Percentiles rank a stretch among this genome's conserved stretches.
Evolutionary conservation across 2,888 invertebrate genomes (phyloP).

Genomic region (Cheiracanthium punctorium): DNA sequence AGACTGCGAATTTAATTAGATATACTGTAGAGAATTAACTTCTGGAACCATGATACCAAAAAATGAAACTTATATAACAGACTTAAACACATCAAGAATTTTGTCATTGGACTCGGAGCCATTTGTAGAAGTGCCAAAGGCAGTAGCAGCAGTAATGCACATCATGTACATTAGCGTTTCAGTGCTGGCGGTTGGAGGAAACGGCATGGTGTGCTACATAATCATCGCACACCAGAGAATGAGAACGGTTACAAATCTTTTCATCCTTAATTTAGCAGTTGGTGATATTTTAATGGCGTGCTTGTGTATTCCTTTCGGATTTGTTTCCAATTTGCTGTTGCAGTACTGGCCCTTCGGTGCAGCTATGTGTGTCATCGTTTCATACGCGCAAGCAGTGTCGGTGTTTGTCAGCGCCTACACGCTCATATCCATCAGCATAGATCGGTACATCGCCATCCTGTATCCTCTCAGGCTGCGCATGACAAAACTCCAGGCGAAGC

Average conservation of each 20-base stretch:
- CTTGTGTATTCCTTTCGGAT: conserved; percentile 93
- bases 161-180: conserved; percentile 77
- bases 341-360: conserved; percentile 92
- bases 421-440: conserved; percentile 91
- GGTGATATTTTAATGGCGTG: conserved; percentile 93
- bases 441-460: conserved; percentile 92
- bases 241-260: conserved; percentile 94
- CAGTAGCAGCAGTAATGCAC: conserved; percentile 76
- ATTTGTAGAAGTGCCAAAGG: conserved; percentile 61
- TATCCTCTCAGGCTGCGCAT: conserved; percentile 89
- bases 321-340: conserved; percentile 86
- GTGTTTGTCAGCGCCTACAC: conserved; percentile 84
- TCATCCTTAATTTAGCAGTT: conserved; percentile 88
- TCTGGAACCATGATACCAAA: not conserved
- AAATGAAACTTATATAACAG: not conserved
- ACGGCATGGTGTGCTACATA: conserved; percentile 86
- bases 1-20: no score
- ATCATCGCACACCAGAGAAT: conserved; percentile 88
- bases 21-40: no score
- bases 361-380: conserved; percentile 87
- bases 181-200: conserved; percentile 77
- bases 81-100: not conserved
- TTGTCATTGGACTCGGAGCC: not conserved
- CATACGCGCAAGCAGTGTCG: conserved; percentile 82
- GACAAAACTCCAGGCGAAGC: conserved; percentile 83